phyloP scores from a whole-genome alignment of 1,140 invertebrate genomes.

The Listronotus bonariensis region DNA sequence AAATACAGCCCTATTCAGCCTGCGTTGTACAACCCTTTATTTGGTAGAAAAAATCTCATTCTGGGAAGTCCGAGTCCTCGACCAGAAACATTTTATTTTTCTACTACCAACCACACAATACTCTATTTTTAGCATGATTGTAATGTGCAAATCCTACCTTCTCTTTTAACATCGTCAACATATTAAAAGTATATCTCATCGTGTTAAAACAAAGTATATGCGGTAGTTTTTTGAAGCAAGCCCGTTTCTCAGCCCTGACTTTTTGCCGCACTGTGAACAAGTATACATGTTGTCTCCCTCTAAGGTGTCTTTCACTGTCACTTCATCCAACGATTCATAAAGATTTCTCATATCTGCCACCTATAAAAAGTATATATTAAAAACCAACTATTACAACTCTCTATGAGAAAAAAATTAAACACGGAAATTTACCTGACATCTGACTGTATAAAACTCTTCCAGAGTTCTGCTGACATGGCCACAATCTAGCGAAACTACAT shows the following conservation, averaged over 20 bases:
- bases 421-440: slow-evolving; percentile 62
- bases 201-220: slow-evolving; percentile 95
- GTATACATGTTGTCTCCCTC: slow-evolving; percentile 98
- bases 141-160: slow-evolving; percentile 59
- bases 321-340: slow-evolving; percentile 92
- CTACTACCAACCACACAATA: no score
- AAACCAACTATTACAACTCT: no score
- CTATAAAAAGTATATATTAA: slow-evolving; percentile 57
- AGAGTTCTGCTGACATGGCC: slow-evolving; percentile 90
- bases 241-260: slow-evolving; percentile 93
- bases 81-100: no score
- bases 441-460: slow-evolving; percentile 95
- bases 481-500: slow-evolving; percentile 93
- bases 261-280: slow-evolving; percentile 92
- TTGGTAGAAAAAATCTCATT: no score
- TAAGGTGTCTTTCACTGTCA: slow-evolving; percentile 93
- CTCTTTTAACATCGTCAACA: slow-evolving; percentile 96
- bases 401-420: no score
- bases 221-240: slow-evolving; percentile 92
- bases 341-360: slow-evolving; percentile 95
- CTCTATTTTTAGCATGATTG: no score
- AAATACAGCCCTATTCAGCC: no score
- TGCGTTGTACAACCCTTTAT: no score
- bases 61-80: no score
- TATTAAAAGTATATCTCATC: slow-evolving; percentile 98